Percentiles rank a stretch among this genome's conserved stretches.
Conservation (phyloP, 2,797 vertebrate genomes). For the Sternarchorhynchus goeldii region DNA sequence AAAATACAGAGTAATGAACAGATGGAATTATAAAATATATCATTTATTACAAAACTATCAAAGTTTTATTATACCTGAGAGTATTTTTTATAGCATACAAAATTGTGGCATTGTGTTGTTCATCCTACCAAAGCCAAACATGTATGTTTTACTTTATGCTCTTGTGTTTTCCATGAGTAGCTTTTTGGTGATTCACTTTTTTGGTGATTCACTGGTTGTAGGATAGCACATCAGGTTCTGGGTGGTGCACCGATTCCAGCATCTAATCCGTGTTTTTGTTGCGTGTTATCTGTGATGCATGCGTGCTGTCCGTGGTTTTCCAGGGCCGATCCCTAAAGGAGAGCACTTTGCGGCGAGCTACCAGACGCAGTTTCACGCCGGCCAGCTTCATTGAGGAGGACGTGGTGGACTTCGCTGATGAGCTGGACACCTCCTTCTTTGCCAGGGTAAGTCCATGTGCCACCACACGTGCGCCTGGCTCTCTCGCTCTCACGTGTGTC, state of each 20-base stretch:
- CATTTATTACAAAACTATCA: too few relatives aligned
- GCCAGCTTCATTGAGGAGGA: constrained; percentile 93
- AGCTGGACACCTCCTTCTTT: constrained; percentile 95
- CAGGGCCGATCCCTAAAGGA: constrained; percentile 87
- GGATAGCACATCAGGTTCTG: not conserved
- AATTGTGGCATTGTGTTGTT: too few relatives aligned
- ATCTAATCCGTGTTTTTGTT: not conserved
- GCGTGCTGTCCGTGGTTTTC: not conserved
- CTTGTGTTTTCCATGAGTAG: too few relatives aligned
- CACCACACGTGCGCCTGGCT: too few relatives aligned
- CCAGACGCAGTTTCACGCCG: constrained; percentile 89
- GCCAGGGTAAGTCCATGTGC: constrained; percentile 81
- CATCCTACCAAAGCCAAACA: too few relatives aligned
- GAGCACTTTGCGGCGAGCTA: constrained; percentile 73
- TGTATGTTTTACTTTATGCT: too few relatives aligned
- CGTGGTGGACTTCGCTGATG: constrained; percentile 90
- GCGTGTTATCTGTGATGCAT: not conserved
- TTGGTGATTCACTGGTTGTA: not conserved
- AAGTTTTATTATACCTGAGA: too few relatives aligned
- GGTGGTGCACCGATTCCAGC: not conserved
- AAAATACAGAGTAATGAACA: too few relatives aligned
- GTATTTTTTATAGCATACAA: too few relatives aligned
- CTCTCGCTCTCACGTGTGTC: constrained; percentile 15
- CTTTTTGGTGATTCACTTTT: too few relatives aligned
- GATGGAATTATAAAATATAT: too few relatives aligned